Base-by-base conservation (phyloP, 2,797 vertebrate genomes). In the Chaenodraco wilsoni region DNA sequence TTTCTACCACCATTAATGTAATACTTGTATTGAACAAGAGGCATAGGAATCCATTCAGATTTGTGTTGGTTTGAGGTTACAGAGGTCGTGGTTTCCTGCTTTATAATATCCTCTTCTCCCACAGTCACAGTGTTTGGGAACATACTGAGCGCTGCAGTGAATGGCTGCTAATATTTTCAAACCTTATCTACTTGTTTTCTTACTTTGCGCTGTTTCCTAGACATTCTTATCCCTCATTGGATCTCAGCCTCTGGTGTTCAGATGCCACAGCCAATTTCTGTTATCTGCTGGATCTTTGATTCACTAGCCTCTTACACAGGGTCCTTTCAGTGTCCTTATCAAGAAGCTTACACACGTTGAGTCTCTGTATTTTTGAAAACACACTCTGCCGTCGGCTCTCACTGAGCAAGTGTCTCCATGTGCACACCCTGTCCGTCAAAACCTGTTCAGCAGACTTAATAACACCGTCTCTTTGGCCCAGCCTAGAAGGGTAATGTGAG, bases 401-500 rank as follows among this genome's bases (percentile, higher is more conserved):
- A 37, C 14, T 37, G 56, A 72, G 50, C 69, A 50, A 71, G 56
- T 63, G 76, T 66, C 71, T 83, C 81, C 16, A 7, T 62, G 44
- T 62, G 65, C 43, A 65, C 72, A 43, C 65, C 67, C 75, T 75
- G 68, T 76, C 72, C 23, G 64, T 74, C 58, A 67, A 85, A 92
- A 92, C 90, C 87, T 78, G 89, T 89, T 90, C 56, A 59, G 75
- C 81, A 69, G 44, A 75, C 62, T 41, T 84, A 86, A 76, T 78
- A 74, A 78, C 77, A 59, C 54, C 12, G 48, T 48, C 14, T 73
- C 37, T 43, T 64, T 45, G 62, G 77, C 66, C 82, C 82, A 63
- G 74, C 84, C 41, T 63, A 0, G 23, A 60, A 72, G 45, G 33
- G 77, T 83, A 88, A 84, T 68, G 76, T 83, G 78, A 81, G 58